Evolutionary conservation across 2,797 vertebrate species (phyloP), one percentile per base, ranked within the genome.

Genomic region (Propithecus deckenii): DNA sequence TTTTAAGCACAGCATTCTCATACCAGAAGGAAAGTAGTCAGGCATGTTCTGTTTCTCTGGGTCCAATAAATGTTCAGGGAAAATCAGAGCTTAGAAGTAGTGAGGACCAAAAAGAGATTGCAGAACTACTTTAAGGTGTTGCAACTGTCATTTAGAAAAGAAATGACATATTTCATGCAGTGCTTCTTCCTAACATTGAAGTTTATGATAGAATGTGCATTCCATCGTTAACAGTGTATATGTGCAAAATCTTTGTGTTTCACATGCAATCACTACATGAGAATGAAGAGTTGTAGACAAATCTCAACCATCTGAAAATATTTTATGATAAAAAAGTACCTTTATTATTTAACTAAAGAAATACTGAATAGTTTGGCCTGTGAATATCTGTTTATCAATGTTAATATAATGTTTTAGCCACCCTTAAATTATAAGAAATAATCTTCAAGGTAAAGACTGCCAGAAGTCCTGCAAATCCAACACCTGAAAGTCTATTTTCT

Each of bases 1-100:
- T 94, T 94, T 86, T 96, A 97, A 98, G 90, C 97, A 96, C 72
- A 38, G 59, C 18, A 96, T 79, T 95, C 84, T 50, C 92, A 23
- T 65, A 13, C 71, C 80, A 97, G 57, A 0, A 3, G 92, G 38
- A 67, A 97, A 94, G 84, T 84, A 88, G 84, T 67, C 72, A 48
- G 43, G 52, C 23, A 90, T 75, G 55, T n/a, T 67, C 61, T 87
- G 17, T 55, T 95, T 97, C 85, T 74, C 89, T 96, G 71, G 46
- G 65, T 87, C 86, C 86, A 78, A 50, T 65, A 89, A 89, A 78
- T 41, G 1, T 32, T 35, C 2, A 92, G 48, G 12, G 67, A 83
- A 96, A 96, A 89, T 91, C 95, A 71, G 8, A 78, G 35, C 50
- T 90, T 93, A 55, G 96, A 97, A 88, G 57, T 81, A 75, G 23